Percentiles rank a stretch among this genome's conserved stretches.
phyloP scores from a whole-genome alignment of 2,888 invertebrate genomes.

The Amphipoea oculea region DNA sequence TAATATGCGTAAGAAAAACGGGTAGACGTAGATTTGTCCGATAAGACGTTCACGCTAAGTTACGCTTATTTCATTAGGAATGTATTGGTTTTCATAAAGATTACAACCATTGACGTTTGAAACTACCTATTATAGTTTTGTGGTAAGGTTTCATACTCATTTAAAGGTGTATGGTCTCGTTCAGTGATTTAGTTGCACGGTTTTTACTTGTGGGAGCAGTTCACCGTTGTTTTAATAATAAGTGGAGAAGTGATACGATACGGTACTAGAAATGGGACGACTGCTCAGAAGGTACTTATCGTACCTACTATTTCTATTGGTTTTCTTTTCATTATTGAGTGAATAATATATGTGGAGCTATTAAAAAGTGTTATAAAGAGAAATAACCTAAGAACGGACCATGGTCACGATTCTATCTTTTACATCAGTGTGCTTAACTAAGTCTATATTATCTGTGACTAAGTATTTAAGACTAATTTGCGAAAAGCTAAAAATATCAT shows the following conservation, averaged over 20 bases:
- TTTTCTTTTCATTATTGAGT: not conserved
- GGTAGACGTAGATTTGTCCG: constrained; percentile 34
- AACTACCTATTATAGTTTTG: constrained; percentile 5
- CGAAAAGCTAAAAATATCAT: not conserved
- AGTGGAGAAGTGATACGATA: constrained; percentile 1
- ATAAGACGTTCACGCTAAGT: constrained; percentile 54
- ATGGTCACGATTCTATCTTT: too few relatives aligned
- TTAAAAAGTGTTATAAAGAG: not conserved
- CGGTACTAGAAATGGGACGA: constrained; percentile 29
- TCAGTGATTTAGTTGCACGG: constrained; percentile 24
- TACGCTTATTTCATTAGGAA: constrained; percentile 49
- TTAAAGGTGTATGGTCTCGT: constrained; percentile 3
- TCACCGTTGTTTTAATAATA: not conserved
- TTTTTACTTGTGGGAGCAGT: constrained; percentile 4
- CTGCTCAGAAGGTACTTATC: constrained; percentile 35
- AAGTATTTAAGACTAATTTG: not conserved
- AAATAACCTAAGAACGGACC: not conserved
- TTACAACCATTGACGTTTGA: constrained; percentile 24
- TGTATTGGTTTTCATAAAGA: constrained; percentile 35
- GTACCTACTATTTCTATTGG: not conserved
- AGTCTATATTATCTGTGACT: too few relatives aligned
- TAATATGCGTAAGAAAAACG: not conserved
- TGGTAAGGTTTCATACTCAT: not conserved
- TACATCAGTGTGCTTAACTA: not conserved
- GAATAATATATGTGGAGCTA: not conserved